Evolutionary conservation across 2,113 vertebrate species (phyloP), one percentile per base, ranked within the genome.

Genomic region (Chinchilla lanigera): DNA sequence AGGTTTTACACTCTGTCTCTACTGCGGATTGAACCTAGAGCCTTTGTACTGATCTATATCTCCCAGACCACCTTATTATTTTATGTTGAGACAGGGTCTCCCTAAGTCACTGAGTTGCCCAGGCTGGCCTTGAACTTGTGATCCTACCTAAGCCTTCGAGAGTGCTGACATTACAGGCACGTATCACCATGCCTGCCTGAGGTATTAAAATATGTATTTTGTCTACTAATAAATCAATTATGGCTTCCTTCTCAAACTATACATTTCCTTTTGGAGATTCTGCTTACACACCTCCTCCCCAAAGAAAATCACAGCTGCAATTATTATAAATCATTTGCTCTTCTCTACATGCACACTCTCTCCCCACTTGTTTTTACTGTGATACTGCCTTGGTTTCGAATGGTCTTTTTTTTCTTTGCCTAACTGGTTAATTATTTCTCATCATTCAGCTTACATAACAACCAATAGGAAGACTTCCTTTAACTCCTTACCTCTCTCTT

Each of bases 201-300:
- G 7, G n/a, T 71, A 95, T 84, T 50, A 78, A 96, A 95, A 87
- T 89, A 80, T 94, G 20, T 56, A 97, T 81, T 83, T 78, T 67
- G 60, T 50, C 78, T 91, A 85, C 75, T 92, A 95, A 56, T 44
- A 38, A 83, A 94, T 67, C 38, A 94, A 38, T 92, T 90, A 85
- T 86, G 22, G 94, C 33, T 88, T 26, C 28, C 28, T 94, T 93
- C 47, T 97, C 28, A 82, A 90, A 90, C 82, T 96, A 90, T 30
- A 73, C 16, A 94, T 63, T 92, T 28, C n/a, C 10, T 93, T 52
- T 94, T 63, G n/a, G 88, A 86, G 44, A 95, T 28, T 87, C 38
- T 85, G 65, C 44, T 22, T 81, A 81, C 56, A 28, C n/a, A n/a
- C 56, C 44, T 12, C 17, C 19, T 11, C 30, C 61, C 38, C 54